phyloP scores from a whole-genome alignment of 2,888 invertebrate genomes.

The Terebella lapidaria region DNA sequence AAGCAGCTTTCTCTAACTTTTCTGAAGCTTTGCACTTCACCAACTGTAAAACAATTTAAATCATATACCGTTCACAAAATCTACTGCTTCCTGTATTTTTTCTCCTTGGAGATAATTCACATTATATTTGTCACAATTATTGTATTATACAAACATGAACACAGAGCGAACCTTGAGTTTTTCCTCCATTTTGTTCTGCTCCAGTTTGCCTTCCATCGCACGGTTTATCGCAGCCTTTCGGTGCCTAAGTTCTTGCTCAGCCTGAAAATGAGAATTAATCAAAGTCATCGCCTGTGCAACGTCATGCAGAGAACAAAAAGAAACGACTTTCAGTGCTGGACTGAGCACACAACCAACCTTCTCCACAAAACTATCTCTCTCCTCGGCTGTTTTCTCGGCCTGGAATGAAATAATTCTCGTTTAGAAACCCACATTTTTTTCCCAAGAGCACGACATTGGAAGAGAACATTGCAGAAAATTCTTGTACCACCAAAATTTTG shows the following conservation, averaged over 20 bases:
- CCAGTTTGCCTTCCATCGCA: conserved; percentile 34
- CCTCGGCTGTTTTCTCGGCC: conserved; percentile 45
- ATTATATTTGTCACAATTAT: too few species aligned
- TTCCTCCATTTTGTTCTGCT: conserved; percentile 42
- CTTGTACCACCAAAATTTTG: too few species aligned
- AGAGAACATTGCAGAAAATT: too few species aligned
- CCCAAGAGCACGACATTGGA: too few species aligned
- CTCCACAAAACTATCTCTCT: conserved; percentile 44
- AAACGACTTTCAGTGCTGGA: too few species aligned
- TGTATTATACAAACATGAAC: too few species aligned
- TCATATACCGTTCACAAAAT: background rate
- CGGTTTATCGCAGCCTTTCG: conserved; percentile 38
- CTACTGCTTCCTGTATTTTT: background rate
- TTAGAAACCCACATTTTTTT: too few species aligned
- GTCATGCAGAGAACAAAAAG: too few species aligned
- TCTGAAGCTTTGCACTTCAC: conserved; percentile 39
- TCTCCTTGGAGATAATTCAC: too few species aligned
- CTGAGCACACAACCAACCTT: too few species aligned
- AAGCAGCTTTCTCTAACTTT: conserved; percentile 37
- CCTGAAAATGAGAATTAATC: conserved; percentile 26
- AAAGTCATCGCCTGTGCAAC: too few species aligned
- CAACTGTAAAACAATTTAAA: background rate
- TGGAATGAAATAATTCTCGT: too few species aligned
- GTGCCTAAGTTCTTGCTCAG: conserved; percentile 32
- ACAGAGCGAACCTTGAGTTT: conserved; percentile 46